phyloP scores from a whole-genome alignment of 2,888 invertebrate genomes.

The Drosophila setosimentum region DNA sequence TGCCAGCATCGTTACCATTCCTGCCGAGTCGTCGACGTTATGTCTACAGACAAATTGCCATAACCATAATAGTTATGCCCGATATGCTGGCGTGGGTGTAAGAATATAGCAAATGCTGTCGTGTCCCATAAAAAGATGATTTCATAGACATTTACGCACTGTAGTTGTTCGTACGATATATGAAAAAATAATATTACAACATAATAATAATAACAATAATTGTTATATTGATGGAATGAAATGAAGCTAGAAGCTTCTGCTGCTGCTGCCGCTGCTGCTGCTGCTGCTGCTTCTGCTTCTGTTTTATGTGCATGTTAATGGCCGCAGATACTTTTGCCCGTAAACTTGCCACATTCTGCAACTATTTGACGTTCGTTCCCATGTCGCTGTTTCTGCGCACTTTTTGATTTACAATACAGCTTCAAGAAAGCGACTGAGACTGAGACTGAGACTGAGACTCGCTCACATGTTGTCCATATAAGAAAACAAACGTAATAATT shows the following conservation, averaged over 20 bases:
- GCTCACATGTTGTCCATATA: constrained; percentile 46
- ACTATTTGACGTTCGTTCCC: constrained; percentile 40
- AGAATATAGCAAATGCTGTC: constrained; percentile 42
- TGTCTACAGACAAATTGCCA: constrained; percentile 83
- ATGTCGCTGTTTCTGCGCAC: constrained; percentile 56
- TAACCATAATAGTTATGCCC: constrained; percentile 76
- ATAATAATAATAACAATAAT: constrained; percentile 79
- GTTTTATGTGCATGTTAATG: constrained; percentile 67
- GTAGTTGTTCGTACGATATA: constrained; percentile 33
- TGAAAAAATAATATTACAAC: constrained; percentile 75
- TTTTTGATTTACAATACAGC: constrained; percentile 51
- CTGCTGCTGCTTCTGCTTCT: constrained; percentile 31
- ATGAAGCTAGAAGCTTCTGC: constrained; percentile 34
- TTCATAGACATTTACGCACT: constrained; percentile 79
- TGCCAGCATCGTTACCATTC: constrained; percentile 37
- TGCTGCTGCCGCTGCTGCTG: constrained; percentile 35
- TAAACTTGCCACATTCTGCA: constrained; percentile 33
- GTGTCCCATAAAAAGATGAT: constrained; percentile 79
- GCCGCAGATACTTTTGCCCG: constrained; percentile 35
- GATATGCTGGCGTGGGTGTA: constrained; percentile 34
- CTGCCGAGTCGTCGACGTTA: constrained; percentile 56
- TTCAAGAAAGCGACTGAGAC: constrained; percentile 9
- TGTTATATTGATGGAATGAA: constrained; percentile 67
- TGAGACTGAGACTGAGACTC: constrained; percentile 11
- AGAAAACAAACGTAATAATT: constrained; percentile 78